Conservation (phyloP, 2,888 invertebrate species). For the Geotrupes spiniger region DNA sequence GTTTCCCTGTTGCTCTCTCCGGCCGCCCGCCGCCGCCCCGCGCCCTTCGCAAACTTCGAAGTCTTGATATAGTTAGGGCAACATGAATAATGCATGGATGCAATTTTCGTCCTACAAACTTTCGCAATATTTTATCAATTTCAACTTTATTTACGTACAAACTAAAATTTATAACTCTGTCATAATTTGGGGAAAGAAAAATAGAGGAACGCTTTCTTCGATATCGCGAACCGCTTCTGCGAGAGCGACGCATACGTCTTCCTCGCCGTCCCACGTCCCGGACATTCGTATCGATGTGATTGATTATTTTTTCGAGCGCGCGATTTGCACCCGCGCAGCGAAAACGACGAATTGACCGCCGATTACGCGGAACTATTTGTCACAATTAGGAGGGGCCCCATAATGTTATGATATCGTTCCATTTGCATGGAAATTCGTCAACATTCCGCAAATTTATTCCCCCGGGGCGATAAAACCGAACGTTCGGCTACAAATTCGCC, state of each 20-base stretch:
- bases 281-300: conserved; percentile 3
- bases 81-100: conserved; percentile 55
- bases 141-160: conserved; percentile 55
- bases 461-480: conserved; percentile 31
- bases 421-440: conserved; percentile 44
- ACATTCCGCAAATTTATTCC: conserved; percentile 42
- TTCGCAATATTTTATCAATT: conserved; percentile 55
- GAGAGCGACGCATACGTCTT: conserved; percentile 1
- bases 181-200: conserved; percentile 44
- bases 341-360: too few species aligned
- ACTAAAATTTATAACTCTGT: conserved; percentile 53
- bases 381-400: conserved; percentile 30
- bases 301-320: conserved; percentile 21
- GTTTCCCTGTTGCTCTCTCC: conserved; percentile 21
- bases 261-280: conserved; percentile 12
- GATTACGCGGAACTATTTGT: conserved; percentile 29
- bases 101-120: conserved; percentile 54
- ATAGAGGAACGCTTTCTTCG: conserved; percentile 7
- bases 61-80: conserved; percentile 51
- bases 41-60: conserved; percentile 41
- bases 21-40: conserved; percentile 6
- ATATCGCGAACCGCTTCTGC: conserved; percentile 2
- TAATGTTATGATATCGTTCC: conserved; percentile 37
- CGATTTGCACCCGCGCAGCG: too few species aligned
- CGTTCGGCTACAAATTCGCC: conserved; percentile 28